These are phyloP conservation scores for Halocynthia aurantium DNA, from an alignment of 23 tunicate species.

Conservation along the genomic window DNA sequence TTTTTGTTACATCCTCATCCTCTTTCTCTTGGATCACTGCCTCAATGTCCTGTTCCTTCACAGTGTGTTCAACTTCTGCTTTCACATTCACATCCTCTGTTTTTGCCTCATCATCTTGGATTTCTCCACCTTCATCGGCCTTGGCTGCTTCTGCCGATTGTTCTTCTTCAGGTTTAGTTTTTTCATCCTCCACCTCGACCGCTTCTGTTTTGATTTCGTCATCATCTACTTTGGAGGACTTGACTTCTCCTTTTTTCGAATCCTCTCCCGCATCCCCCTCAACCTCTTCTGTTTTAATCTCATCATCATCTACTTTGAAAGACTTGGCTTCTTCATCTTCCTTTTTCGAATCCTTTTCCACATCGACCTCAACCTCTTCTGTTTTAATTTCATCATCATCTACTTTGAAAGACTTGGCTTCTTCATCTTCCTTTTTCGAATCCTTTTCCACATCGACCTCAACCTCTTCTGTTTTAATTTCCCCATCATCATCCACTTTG, in stretches of 20 bases:
- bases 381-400: neutral
- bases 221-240: neutral
- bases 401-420: neutral
- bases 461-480: neutral
- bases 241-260: neutral
- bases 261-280: neutral
- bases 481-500: neutral
- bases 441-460: neutral
- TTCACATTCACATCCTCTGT: neutral
- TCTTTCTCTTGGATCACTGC: neutral
- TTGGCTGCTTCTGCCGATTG: neutral
- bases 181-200: neutral
- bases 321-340: slow-evolving; percentile 1
- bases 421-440: neutral
- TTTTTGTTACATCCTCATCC: slow-evolving; percentile 1
- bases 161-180: neutral
- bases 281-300: neutral
- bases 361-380: neutral
- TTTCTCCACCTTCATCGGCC: slow-evolving; percentile 9
- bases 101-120: neutral
- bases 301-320: neutral
- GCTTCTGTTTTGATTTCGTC: neutral
- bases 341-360: neutral
- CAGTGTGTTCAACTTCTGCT: neutral
- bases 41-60: neutral